Evolutionary conservation across 2,113 vertebrate species (phyloP), one percentile per base, ranked within the genome.

Genomic region (Semicossyphus pulcher): DNA sequence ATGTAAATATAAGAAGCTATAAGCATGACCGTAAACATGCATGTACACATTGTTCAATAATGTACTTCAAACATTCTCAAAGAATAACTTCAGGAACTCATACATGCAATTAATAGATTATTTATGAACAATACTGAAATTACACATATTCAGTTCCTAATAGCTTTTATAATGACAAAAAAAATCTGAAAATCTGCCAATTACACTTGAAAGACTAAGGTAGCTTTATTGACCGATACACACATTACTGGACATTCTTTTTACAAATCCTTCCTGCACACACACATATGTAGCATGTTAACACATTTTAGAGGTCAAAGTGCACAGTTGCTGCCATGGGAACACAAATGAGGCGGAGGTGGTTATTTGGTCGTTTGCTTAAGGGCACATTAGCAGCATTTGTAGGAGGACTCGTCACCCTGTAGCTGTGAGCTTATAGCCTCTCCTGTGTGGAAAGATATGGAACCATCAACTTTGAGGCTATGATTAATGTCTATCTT

Each of bases 191-290:
- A 69, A 4, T 29, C 5, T 28, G 9, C 10, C 14, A 60, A 10
- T 37, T 31, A 32, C 7, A 41, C 49, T 34, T 21, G 2, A 44
- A 36, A 32, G n/a, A 20, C 2, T 15, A 16, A 34, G 21, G 28
- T 48, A 53, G 31, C 32, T 62, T 62, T 7, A 36, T 3, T 48
- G 41, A 48, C n/a, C 26, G 41, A 64, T 7, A 26, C 2, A 16
- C 32, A 76, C 3, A 58, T 34, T 26, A 72, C 7, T 67, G 39
- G n/a, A 31, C 1, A 3, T 34, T 41, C 0, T 49, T 39, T 41
- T 23, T 36, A 65, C 1, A 64, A 48, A 67, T 81, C 51, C 52
- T 78, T 75, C 63, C 5, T 48, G 45, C 32, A 18, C 25, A 69
- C 11, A 68, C 28, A 72, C 16, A 20, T 10, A 63, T 36, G 16